Evolutionary conservation across 2,797 vertebrate genomes (phyloP), one percentile per base, ranked within the genome.

Genomic region (Muscicapa comitata): DNA sequence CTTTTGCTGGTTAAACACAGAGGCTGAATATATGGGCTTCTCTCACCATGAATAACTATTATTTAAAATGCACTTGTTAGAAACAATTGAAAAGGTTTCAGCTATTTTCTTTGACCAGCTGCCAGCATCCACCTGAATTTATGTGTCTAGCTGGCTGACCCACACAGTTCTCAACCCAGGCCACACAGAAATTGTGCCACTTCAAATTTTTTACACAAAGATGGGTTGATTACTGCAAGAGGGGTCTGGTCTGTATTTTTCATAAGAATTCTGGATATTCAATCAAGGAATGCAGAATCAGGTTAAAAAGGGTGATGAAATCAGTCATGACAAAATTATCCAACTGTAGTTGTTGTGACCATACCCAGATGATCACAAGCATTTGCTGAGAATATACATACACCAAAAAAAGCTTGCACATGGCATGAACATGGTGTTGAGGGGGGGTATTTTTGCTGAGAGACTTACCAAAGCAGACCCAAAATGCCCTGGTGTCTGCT

Each of bases 201-300:
- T 50, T 31, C 35, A 50, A 54, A 62, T 43, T 29, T 45, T 96
- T 51, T 66, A 37, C 71, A 40, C 6, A 38, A 31, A 31, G 23
- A n/a, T 7, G 23, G 24, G 4, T 19, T 48, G 43, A 35, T 66
- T 53, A 31, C 54, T 4, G 2, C 11, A 8, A 35, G 20, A 47
- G 35, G 57, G 15, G 57, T 67, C 54, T 79, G 63, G 18, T 43
- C 31, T 31, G 23, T 68, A 35, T 72, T 79, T 93, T 89, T 82
- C 31, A 13, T 38, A 43, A 3, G 13, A 48, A 47, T 57, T 94
- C 94, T 90, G 7, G 66, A 97, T 98, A 98, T 98, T 97, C 98
- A 98, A 74, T 97, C 98, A 96, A 63, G 43, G 58, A 99, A 99
- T 99, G 99, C 99, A 99, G 99, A 99, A 98, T 98, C 97, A 97